Conservation (phyloP, 1,140 invertebrate species). For the Sinella curviseta region DNA sequence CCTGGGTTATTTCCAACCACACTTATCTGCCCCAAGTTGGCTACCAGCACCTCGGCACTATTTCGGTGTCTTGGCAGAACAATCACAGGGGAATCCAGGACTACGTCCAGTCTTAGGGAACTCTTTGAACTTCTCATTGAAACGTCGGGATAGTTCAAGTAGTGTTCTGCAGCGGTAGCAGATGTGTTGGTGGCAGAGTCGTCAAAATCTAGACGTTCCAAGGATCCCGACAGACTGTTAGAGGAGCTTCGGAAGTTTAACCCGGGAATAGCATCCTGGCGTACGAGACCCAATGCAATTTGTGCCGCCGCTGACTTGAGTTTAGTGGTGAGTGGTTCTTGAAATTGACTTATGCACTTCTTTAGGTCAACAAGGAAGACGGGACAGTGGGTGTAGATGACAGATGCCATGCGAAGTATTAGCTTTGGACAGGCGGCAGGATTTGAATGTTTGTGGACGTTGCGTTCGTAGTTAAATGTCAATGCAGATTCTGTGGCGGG, state of each 20-base stretch:
- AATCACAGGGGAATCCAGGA: slow-evolving; percentile 85
- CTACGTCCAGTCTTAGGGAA: slow-evolving; percentile 60
- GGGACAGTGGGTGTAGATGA: slow-evolving; percentile 90
- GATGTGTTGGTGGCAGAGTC: neutral
- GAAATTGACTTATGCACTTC: slow-evolving; percentile 49
- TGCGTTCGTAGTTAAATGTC: slow-evolving; percentile 61
- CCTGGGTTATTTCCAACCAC: slow-evolving; percentile 56
- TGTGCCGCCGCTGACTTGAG: slow-evolving; percentile 81
- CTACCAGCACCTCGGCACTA: slow-evolving; percentile 81
- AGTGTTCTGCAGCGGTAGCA: neutral
- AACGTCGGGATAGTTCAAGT: neutral
- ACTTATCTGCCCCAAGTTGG: slow-evolving; percentile 88
- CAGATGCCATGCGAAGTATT: slow-evolving; percentile 78
- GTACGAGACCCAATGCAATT: slow-evolving; percentile 87
- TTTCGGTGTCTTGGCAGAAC: slow-evolving; percentile 76
- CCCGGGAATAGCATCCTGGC: slow-evolving; percentile 38
- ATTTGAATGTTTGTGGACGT: neutral
- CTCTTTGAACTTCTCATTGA: neutral
- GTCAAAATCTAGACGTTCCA: slow-evolving; percentile 39
- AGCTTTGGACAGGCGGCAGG: slow-evolving; percentile 55
- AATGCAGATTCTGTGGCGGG: slow-evolving; percentile 57
- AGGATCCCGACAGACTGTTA: slow-evolving; percentile 44
- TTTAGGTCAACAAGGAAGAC: slow-evolving; percentile 77
- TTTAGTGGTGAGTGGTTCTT: slow-evolving; percentile 44
- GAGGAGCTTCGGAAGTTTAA: slow-evolving; percentile 39